These are phyloP conservation scores for Macropis europaea DNA, from an alignment of 2,888 invertebrate species.

Conservation along the genomic window DNA sequence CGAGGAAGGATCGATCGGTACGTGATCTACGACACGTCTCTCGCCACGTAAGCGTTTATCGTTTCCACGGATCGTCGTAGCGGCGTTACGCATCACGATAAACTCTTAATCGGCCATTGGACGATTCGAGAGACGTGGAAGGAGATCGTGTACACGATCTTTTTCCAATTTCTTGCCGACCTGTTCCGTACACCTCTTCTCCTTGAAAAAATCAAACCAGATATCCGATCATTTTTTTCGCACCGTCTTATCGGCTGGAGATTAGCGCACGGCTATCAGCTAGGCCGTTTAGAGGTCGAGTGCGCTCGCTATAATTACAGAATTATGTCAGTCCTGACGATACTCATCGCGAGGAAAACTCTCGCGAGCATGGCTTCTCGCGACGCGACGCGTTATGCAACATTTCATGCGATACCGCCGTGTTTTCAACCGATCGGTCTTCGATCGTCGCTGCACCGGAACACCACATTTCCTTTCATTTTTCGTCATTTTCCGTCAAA, in stretches of 20 bases:
- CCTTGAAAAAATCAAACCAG: conserved; percentile 19
- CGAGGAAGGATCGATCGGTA: conserved; percentile 48
- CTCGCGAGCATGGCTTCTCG: conserved; percentile 1
- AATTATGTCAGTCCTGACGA: conserved; percentile 61
- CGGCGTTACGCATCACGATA: conserved; percentile 56
- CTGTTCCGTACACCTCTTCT: not conserved
- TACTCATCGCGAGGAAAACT: conserved; percentile 21
- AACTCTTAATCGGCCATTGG: conserved; percentile 63
- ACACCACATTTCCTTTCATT: no score
- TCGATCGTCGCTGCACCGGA: not conserved
- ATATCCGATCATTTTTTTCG: conserved; percentile 46
- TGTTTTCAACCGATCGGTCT: not conserved
- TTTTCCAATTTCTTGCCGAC: conserved; percentile 24
- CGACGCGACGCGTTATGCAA: conserved; percentile 12
- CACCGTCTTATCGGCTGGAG: conserved; percentile 63
- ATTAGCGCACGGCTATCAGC: conserved; percentile 67
- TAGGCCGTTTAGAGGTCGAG: conserved; percentile 76
- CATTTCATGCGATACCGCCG: not conserved
- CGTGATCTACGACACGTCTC: conserved; percentile 66
- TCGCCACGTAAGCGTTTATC: conserved; percentile 62
- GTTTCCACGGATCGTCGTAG: conserved; percentile 50
- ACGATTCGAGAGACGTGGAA: conserved; percentile 41
- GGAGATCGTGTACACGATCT: conserved; percentile 48
- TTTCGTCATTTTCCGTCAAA: no score
- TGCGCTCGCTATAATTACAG: conserved; percentile 65